Conservation (phyloP, 1,140 invertebrate species). For the Triops longicaudatus region DNA sequence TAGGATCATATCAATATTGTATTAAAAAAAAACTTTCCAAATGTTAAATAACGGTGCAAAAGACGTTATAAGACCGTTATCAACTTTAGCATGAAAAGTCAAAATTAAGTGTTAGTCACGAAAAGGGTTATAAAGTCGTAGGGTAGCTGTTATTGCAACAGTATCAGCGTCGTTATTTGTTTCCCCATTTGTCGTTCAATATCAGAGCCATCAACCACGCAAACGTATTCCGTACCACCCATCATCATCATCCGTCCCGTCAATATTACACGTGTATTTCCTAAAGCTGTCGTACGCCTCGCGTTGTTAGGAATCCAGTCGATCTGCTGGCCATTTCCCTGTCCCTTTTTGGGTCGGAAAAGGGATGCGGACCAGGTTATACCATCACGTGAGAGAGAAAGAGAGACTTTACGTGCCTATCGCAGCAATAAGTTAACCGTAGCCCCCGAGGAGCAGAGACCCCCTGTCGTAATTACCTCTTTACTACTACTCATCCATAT, state of each 20-base stretch:
- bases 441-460: constrained; percentile 1
- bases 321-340: background rate
- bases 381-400: background rate
- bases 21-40: too few species aligned
- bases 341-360: background rate
- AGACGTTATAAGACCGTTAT: background rate
- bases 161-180: background rate
- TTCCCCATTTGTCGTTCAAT: background rate
- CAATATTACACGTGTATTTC: background rate
- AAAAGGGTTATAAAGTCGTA: background rate
- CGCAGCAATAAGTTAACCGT: constrained; percentile 4
- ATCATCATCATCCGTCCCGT: background rate
- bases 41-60: too few species aligned
- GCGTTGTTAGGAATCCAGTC: background rate
- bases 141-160: background rate
- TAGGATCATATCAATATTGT: too few species aligned
- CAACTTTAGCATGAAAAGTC: background rate
- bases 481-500: constrained; percentile 12
- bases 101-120: background rate
- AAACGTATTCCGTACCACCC: background rate
- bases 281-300: background rate
- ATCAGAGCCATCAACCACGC: background rate
- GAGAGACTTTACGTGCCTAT: background rate
- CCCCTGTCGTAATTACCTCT: constrained; percentile 4
- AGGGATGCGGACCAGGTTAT: background rate